Conservation (phyloP, 2,113 vertebrate species). For the Mixornis gularis region DNA sequence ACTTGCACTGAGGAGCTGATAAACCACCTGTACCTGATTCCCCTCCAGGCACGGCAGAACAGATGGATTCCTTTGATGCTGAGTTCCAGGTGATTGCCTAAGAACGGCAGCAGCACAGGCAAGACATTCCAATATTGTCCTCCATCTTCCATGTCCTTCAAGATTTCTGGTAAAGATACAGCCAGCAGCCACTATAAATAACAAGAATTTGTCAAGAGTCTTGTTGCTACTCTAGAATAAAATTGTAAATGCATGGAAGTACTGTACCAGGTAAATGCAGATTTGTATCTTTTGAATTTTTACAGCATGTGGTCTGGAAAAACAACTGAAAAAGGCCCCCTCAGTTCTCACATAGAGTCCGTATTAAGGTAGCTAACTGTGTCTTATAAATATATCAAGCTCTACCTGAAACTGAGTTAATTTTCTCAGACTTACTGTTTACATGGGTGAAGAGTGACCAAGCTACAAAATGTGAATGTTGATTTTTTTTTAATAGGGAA, state of each 20-base stretch:
- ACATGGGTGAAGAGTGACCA: background rate
- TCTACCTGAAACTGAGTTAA: background rate
- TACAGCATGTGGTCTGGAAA: background rate
- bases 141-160: background rate
- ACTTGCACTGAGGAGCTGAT: background rate
- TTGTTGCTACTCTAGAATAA: background rate
- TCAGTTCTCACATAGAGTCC: background rate
- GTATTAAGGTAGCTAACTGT: background rate
- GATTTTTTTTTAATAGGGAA: background rate
- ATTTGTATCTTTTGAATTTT: background rate
- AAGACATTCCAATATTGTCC: background rate
- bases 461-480: background rate
- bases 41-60: background rate
- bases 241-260: background rate
- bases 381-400: background rate
- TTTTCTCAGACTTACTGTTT: background rate
- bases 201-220: background rate
- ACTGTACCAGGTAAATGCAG: background rate
- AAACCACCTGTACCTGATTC: background rate
- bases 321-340: background rate
- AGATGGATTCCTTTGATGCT: background rate
- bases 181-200: background rate
- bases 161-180: background rate
- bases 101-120: background rate
- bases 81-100: background rate